These are phyloP conservation scores for Alosa alosa DNA, from an alignment of 2,113 vertebrate species.

Conservation along the genomic window DNA sequence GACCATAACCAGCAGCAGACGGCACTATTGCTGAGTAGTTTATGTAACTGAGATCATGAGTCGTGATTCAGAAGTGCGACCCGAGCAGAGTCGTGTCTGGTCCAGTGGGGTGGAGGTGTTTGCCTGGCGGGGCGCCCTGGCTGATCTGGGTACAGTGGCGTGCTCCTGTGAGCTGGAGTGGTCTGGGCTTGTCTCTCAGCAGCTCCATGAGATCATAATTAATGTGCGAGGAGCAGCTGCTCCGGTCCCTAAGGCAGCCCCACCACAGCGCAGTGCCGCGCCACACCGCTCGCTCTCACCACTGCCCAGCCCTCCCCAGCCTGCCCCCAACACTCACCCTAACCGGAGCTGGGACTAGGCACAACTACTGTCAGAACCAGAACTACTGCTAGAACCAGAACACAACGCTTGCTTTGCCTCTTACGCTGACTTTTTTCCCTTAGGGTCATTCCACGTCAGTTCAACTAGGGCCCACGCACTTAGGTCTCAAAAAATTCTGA, in stretches of 20 bases:
- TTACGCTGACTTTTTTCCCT: not conserved
- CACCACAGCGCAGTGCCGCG: not conserved
- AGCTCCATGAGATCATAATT: conserved; percentile 39
- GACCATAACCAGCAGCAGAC: not conserved
- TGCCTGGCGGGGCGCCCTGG: not conserved
- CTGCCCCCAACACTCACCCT: not conserved
- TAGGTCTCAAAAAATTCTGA: too few relatives aligned
- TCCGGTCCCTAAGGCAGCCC: conserved; percentile 22
- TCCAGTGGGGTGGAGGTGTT: not conserved
- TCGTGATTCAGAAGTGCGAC: not conserved
- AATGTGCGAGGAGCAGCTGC: conserved; percentile 30
- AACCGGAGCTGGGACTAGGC: not conserved
- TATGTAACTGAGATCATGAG: not conserved
- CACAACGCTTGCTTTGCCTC: not conserved
- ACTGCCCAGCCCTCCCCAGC: not conserved
- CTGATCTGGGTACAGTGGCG: conserved; percentile 13
- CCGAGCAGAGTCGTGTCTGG: not conserved
- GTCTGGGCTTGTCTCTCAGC: conserved; percentile 47
- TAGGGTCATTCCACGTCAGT: not conserved
- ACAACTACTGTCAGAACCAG: not conserved
- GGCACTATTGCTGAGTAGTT: not conserved
- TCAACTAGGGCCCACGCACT: too few relatives aligned
- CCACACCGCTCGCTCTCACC: not conserved
- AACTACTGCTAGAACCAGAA: not conserved
- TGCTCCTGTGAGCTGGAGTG: conserved; percentile 36